phyloP scores from a whole-genome alignment of 2,797 vertebrate genomes.

The Aplochiton taeniatus region DNA sequence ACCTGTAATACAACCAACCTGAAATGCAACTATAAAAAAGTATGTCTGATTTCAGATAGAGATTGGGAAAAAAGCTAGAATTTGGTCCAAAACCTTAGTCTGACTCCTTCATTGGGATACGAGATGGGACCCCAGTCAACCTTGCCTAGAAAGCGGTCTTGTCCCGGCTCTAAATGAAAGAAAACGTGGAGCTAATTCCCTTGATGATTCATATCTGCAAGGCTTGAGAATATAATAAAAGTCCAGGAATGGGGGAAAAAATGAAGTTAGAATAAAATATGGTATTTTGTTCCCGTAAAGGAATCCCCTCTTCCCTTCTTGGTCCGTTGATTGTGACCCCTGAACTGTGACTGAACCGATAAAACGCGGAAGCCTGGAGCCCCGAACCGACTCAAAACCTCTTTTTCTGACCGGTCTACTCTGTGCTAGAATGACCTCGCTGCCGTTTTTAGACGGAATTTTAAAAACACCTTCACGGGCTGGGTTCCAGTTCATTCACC shows the following conservation, averaged over 20 bases:
- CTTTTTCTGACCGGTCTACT: conserved; percentile 42
- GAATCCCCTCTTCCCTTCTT: conserved; percentile 47
- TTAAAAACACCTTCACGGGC: conserved; percentile 56
- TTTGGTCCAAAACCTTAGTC: background rate
- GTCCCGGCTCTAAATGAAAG: no score
- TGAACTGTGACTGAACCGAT: conserved; percentile 56
- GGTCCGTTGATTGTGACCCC: conserved; percentile 65
- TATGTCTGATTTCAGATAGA: background rate
- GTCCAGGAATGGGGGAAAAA: background rate
- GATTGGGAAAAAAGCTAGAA: background rate
- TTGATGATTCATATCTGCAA: no score
- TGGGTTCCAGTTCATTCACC: conserved; percentile 29
- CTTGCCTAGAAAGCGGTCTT: background rate
- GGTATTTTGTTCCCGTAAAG: conserved; percentile 16
- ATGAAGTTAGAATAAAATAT: conserved; percentile 4
- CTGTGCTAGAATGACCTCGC: conserved; percentile 11
- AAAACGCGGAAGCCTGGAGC: conserved; percentile 6
- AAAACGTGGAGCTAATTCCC: no score
- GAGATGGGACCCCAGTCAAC: background rate
- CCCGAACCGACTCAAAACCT: conserved; percentile 23
- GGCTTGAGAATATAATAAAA: no score
- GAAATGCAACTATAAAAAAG: background rate
- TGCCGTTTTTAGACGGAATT: conserved; percentile 18
- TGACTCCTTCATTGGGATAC: conserved; percentile 1
- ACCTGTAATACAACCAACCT: background rate